phyloP scores from a whole-genome alignment of 2,797 vertebrate species.

The Pygocentrus nattereri region DNA sequence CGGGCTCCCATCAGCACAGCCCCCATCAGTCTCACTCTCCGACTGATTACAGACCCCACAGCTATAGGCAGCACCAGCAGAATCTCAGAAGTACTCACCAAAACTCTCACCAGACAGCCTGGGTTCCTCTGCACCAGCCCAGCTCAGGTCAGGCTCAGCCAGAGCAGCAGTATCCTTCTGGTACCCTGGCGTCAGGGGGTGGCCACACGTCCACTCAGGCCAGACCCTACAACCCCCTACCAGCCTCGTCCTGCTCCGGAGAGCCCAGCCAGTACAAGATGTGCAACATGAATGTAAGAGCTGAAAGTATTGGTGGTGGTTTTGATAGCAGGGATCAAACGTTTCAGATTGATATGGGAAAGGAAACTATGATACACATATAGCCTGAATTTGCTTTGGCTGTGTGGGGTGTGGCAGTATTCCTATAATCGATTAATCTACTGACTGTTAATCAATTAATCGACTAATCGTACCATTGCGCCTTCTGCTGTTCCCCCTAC shows the following conservation, averaged over 20 bases:
- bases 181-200: constrained; percentile 54
- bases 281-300: constrained; percentile 89
- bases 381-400: background rate
- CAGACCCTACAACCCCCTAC: constrained; percentile 68
- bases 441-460: too few species aligned
- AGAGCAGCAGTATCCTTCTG: constrained; percentile 65
- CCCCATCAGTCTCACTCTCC: constrained; percentile 78
- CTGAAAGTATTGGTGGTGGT: constrained; percentile 4
- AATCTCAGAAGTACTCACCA: constrained; percentile 57
- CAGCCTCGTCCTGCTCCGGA: constrained; percentile 74
- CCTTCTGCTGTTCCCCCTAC: too few species aligned
- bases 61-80: constrained; percentile 52
- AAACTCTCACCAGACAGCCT: constrained; percentile 62
- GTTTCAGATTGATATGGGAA: too few species aligned
- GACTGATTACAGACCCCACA: constrained; percentile 42
- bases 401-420: too few species aligned
- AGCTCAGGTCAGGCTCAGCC: constrained; percentile 63
- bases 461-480: too few species aligned
- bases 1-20: constrained; percentile 68
- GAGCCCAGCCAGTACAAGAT: constrained; percentile 84
- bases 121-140: constrained; percentile 81
- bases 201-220: constrained; percentile 49
- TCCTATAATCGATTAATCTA: background rate
- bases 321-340: too few species aligned
- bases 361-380: too few species aligned